phyloP scores from a whole-genome alignment of 1,140 invertebrate genomes.

The Metaphire vulgaris region DNA sequence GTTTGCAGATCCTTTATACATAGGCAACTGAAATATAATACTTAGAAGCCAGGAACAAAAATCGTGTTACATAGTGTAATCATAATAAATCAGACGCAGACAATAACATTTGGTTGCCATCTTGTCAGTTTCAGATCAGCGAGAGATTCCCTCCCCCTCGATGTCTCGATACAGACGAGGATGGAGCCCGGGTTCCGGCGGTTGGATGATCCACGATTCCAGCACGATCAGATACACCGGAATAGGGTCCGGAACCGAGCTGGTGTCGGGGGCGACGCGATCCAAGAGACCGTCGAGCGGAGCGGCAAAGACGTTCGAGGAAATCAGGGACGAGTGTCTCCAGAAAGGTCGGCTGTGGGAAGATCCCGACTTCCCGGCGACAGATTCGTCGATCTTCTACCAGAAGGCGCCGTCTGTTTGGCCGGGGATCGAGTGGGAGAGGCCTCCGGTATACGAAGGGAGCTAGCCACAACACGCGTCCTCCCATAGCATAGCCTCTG shows the following conservation, averaged over 20 bases:
- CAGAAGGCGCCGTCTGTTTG: conserved; percentile 5
- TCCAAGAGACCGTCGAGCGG: not conserved
- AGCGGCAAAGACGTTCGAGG: conserved; percentile 37
- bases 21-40: no score
- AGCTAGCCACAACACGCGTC: not conserved
- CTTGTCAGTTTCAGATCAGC: no score
- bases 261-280: not conserved
- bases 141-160: no score
- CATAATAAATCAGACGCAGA: no score
- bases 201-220: not conserved
- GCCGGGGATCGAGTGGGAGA: conserved; percentile 18
- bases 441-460: conserved; percentile 5
- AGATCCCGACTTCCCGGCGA: conserved; percentile 47
- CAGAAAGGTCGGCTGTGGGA: conserved; percentile 44
- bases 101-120: no score
- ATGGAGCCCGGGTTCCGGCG: not conserved
- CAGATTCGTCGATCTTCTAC: conserved; percentile 33
- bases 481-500: not conserved
- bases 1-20: no score
- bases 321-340: conserved; percentile 39
- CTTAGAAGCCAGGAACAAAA: no score
- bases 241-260: not conserved
- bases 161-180: not conserved
- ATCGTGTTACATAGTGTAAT: no score
- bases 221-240: not conserved